These are phyloP conservation scores for Brachyalestes nurse DNA, from an alignment of 2,797 vertebrate species.

Conservation along the genomic window DNA sequence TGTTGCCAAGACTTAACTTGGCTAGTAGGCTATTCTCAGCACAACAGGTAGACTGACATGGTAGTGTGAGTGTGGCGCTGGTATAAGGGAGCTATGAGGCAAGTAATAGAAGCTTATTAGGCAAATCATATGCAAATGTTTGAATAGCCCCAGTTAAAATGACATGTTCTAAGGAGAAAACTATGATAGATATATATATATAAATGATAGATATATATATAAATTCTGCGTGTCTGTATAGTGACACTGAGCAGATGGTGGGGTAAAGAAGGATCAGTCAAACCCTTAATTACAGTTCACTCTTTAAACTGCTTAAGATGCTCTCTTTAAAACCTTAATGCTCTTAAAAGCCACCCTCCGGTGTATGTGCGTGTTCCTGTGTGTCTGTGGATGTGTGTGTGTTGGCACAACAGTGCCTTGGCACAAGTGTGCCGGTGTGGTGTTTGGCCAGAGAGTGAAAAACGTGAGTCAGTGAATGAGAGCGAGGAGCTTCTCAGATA, in stretches of 20 bases:
- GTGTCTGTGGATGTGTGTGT: constrained; percentile 19
- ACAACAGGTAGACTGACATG: too few species aligned
- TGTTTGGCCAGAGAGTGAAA: constrained; percentile 2
- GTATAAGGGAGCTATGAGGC: too few species aligned
- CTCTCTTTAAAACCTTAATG: constrained; percentile 8
- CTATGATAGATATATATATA: not conserved
- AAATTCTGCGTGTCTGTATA: not conserved
- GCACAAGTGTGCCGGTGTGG: constrained; percentile 14
- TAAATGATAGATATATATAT: not conserved
- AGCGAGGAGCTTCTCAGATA: constrained; percentile 35
- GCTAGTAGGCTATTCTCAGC: too few species aligned
- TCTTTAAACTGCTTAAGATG: constrained; percentile 13
- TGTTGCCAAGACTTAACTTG: too few species aligned
- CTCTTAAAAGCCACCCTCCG: constrained; percentile 4
- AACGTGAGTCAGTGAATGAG: constrained; percentile 39
- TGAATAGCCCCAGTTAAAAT: too few species aligned
- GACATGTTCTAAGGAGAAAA: too few species aligned
- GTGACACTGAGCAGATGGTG: not conserved
- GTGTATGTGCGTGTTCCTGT: not conserved
- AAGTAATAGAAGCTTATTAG: too few species aligned
- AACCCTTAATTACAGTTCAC: constrained; percentile 8
- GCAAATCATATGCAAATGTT: too few species aligned
- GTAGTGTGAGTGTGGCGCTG: too few species aligned
- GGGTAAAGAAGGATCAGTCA: constrained; percentile 5
- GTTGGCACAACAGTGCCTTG: constrained; percentile 6